phyloP scores from a whole-genome alignment of 2,888 invertebrate genomes.

The Eucriotettix oculatus region DNA sequence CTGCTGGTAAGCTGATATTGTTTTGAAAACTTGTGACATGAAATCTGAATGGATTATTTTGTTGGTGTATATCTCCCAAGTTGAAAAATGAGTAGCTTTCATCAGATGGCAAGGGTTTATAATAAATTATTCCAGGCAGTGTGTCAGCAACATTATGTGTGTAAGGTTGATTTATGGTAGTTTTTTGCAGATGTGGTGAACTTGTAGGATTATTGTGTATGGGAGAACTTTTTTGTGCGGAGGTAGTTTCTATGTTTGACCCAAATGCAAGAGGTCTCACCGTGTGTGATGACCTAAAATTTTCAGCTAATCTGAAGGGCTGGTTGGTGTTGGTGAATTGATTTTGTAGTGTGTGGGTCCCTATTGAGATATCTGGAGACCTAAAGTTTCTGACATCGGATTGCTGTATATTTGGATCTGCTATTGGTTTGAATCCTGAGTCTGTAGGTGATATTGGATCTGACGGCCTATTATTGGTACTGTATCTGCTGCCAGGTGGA shows the following conservation, averaged over 20 bases:
- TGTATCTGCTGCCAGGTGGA: not conserved
- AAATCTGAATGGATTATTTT: not conserved
- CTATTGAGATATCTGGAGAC: not conserved
- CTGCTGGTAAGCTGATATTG: not conserved
- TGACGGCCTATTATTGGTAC: not conserved
- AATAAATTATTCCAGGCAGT: not conserved
- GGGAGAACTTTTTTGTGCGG: no score
- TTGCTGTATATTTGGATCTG: not conserved
- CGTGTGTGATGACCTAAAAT: no score
- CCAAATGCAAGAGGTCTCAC: no score
- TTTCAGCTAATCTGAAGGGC: no score
- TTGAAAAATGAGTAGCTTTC: not conserved
- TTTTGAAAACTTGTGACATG: not conserved
- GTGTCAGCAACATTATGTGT: no score
- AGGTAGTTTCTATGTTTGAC: no score
- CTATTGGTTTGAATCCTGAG: not conserved
- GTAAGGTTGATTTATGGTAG: no score
- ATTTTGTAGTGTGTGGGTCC: no score
- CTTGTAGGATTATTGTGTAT: no score
- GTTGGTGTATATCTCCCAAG: not conserved
- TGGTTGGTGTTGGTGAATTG: no score
- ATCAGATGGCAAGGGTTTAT: not conserved
- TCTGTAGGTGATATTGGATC: not conserved
- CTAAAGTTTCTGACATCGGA: not conserved
- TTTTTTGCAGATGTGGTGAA: no score